Conservation (phyloP, 2,113 vertebrate genomes). For the Malaclemys terrapin region DNA sequence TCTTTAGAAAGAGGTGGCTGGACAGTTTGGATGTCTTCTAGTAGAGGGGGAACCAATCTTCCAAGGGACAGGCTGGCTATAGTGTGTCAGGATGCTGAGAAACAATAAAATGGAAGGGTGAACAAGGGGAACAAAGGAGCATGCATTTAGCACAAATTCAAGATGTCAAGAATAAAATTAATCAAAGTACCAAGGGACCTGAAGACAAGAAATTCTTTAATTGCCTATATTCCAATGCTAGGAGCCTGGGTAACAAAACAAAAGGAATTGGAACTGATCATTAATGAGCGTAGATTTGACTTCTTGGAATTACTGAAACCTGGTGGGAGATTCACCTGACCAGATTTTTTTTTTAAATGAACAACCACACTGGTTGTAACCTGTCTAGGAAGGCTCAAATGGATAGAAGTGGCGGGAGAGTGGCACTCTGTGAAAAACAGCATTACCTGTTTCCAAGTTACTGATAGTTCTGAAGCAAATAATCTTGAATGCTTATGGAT, state of each 20-base stretch:
- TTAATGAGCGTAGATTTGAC: not conserved
- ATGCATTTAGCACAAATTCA: not conserved
- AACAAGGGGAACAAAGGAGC: not conserved
- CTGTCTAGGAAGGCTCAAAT: not conserved
- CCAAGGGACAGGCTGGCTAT: not conserved
- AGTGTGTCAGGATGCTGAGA: not conserved
- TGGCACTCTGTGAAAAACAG: not conserved
- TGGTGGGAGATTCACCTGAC: not conserved
- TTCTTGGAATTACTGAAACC: not conserved
- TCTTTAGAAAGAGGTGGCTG: not conserved
- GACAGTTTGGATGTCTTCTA: not conserved
- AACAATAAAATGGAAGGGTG: not conserved
- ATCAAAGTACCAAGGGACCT: not conserved
- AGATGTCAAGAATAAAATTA: not conserved
- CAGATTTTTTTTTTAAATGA: not conserved
- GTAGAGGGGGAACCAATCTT: not conserved
- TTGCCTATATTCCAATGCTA: not conserved
- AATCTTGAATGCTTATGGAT: not conserved
- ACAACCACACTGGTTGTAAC: not conserved
- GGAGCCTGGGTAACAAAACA: not conserved
- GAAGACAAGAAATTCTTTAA: not conserved
- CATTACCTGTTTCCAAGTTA: not conserved
- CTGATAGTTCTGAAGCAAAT: not conserved
- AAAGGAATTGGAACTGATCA: not conserved
- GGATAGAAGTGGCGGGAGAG: not conserved